These are phyloP conservation scores for Cantharis rustica DNA, from an alignment of 2,888 invertebrate genomes.

Conservation along the genomic window DNA sequence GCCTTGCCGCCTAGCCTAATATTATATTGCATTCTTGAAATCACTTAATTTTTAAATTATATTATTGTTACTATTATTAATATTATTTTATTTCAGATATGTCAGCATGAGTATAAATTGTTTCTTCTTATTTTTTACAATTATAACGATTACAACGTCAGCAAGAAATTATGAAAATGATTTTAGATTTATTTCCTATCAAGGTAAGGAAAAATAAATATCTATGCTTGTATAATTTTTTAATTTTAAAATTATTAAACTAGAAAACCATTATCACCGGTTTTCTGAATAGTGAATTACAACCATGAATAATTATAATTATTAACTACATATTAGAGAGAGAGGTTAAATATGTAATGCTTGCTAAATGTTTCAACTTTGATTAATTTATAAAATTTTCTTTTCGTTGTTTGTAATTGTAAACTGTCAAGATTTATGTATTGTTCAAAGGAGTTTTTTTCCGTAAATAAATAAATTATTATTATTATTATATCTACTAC, in stretches of 20 bases:
- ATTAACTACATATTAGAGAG: too few species aligned
- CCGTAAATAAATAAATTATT: too few species aligned
- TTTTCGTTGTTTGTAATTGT: too few species aligned
- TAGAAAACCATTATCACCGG: not conserved
- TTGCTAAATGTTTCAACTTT: too few species aligned
- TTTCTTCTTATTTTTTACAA: conserved; percentile 5
- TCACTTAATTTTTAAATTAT: not conserved
- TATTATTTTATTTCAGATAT: conserved; percentile 19
- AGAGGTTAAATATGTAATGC: too few species aligned
- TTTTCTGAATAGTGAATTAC: too few species aligned
- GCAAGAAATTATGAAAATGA: conserved; percentile 32
- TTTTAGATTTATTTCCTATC: conserved; percentile 46
- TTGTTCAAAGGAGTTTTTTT: too few species aligned
- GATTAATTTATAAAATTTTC: too few species aligned
- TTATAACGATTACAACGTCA: conserved; percentile 7
- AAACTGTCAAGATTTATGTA: too few species aligned
- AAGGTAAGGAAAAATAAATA: conserved; percentile 39
- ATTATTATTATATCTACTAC: too few species aligned
- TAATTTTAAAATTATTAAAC: not conserved
- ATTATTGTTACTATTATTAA: not conserved
- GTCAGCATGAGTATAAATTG: conserved; percentile 21
- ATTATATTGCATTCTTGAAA: not conserved
- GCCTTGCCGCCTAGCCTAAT: not conserved
- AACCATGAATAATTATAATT: too few species aligned
- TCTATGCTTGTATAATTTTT: not conserved